Evolutionary conservation across 1,140 invertebrate genomes (phyloP), one percentile per base, ranked within the genome.

Genomic region (Musca domestica): DNA sequence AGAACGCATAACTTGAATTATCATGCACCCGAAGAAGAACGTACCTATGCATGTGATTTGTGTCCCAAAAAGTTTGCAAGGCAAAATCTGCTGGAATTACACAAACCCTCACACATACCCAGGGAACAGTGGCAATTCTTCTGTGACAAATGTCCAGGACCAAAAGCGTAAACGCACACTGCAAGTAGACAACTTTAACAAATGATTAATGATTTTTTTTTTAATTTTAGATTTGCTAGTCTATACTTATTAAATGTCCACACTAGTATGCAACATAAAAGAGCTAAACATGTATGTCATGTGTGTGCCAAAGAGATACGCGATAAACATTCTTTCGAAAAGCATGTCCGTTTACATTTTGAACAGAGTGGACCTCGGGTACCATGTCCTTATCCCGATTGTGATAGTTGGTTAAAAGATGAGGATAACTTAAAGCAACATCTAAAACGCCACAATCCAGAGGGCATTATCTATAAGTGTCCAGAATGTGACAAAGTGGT

Each of bases 321-420:
- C 30, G 76, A 77, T 27, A 80, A 80, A 58, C 70, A 74, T 22
- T 73, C 76, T n/a, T 80, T 80, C 34, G 78, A 80, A 51, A 80
- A 80, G 41, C 78, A 80, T 66, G 75, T 80, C 9, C 76, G 78
- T 10, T 69, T 76, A 66, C 78, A 80, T 58, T 78, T 77, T 14
- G 78, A 80, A 69, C 76, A 77, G 19, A 78, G 75, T 47, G 78
- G 76, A 1, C 78, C 76, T 0, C 75, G 75, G 17, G 74, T 78
- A 22, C 80, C 80, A 67, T 80, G 76, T 64, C 78, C 77, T 0
- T 72, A 74, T 17, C 73, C 73, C 0, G 71, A 80, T 63, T 80
- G 78, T 25, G 78, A 80, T 46, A 75, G 78, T 64, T 80, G 78
- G 78, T 70, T 80, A 2, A 80, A 80, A 51, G 78, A 80, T 46